Conservation (phyloP, 2,797 vertebrate genomes). For the Molossus molossus region DNA sequence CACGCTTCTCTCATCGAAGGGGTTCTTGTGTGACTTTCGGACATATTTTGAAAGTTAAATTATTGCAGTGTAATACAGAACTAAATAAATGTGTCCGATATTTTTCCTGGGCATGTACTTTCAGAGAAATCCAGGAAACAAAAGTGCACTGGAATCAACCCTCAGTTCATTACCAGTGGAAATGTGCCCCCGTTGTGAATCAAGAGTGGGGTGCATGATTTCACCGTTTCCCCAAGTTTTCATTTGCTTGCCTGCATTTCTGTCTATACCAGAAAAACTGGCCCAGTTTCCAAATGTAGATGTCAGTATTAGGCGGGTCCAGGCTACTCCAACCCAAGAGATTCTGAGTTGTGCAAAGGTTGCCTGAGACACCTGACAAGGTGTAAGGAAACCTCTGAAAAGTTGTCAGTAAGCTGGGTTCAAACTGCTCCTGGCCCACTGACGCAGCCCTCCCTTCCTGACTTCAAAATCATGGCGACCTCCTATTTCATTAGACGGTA, state of each 20-base stretch:
- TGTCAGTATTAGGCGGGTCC: not conserved
- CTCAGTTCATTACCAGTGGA: not conserved
- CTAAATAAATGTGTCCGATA: not conserved
- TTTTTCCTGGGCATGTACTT: not conserved
- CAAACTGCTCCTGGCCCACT: not conserved
- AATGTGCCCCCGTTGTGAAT: not conserved
- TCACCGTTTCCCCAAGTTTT: not conserved
- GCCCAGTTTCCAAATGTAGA: not conserved
- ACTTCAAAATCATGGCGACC: not conserved
- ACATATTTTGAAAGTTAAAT: not conserved
- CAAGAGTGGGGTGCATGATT: not conserved
- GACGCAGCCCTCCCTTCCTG: not conserved
- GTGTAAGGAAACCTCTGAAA: not conserved
- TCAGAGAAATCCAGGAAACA: not conserved
- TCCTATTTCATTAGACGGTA: constrained; percentile 31
- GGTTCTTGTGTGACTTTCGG: not conserved
- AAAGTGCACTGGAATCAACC: not conserved
- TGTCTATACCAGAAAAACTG: not conserved
- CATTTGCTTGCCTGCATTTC: not conserved
- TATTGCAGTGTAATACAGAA: not conserved
- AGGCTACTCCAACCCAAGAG: no score
- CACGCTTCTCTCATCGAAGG: fast-evolving
- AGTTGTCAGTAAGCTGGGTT: not conserved
- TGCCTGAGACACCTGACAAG: not conserved
- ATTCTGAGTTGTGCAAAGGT: not conserved